These are phyloP conservation scores for Leptinotarsa undecemlineata DNA, from an alignment of 1,140 invertebrate genomes.

Conservation along the genomic window DNA sequence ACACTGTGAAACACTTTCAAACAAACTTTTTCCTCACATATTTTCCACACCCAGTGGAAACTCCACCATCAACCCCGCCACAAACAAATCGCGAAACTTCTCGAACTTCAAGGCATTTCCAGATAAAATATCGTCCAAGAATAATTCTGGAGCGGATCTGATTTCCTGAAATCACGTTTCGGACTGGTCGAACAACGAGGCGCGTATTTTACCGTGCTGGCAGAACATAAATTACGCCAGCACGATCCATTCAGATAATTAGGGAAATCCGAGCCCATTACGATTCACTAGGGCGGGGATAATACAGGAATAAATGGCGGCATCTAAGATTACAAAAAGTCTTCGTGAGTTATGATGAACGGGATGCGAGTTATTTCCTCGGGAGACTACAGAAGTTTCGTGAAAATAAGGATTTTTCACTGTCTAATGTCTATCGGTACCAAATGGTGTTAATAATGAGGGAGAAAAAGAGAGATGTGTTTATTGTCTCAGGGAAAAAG, in stretches of 20 bases:
- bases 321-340: conserved; percentile 13
- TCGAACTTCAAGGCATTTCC: neutral
- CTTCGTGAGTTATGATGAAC: neutral
- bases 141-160: neutral
- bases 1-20: neutral
- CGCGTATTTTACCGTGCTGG: conserved; percentile 25
- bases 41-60: neutral
- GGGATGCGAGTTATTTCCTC: neutral
- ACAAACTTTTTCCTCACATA: neutral
- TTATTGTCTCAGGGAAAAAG: too few species aligned
- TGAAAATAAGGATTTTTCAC: too few species aligned
- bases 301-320: conserved; percentile 18
- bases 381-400: neutral
- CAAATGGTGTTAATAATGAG: too few species aligned
- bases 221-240: conserved; percentile 36
- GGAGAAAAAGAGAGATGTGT: too few species aligned
- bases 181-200: conserved; percentile 27
- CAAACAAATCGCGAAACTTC: neutral
- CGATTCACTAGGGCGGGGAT: conserved; percentile 25
- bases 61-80: neutral
- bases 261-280: conserved; percentile 32
- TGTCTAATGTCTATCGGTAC: too few species aligned
- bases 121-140: conserved; percentile 13
- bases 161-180: conserved; percentile 31
- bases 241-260: conserved; percentile 38